Conservation (phyloP, 2,113 vertebrate species). For the Campylomormyrus tamandua region DNA sequence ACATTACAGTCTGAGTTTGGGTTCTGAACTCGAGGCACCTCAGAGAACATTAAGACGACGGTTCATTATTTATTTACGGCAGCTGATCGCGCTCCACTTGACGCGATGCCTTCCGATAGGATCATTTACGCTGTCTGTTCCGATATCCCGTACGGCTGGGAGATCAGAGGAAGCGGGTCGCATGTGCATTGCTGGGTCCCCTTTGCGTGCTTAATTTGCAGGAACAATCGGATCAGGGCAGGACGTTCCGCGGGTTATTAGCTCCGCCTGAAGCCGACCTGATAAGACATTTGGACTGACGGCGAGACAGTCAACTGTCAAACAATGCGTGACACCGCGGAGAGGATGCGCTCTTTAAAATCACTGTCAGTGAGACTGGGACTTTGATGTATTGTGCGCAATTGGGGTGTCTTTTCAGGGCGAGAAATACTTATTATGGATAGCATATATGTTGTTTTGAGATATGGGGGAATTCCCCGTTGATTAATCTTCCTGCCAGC, state of each 20-base stretch:
- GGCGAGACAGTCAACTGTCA: background rate
- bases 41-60: background rate
- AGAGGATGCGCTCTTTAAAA: background rate
- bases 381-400: background rate
- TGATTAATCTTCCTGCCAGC: background rate
- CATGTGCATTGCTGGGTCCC: background rate
- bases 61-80: background rate
- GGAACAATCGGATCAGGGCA: background rate
- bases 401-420: background rate
- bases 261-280: background rate
- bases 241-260: background rate
- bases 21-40: background rate
- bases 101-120: background rate
- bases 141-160: background rate
- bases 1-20: background rate
- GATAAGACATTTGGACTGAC: background rate
- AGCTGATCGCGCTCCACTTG: background rate
- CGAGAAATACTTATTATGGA: conserved; percentile 1
- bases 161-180: background rate
- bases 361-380: background rate
- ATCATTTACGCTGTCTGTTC: background rate
- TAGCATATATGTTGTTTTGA: background rate
- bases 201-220: background rate
- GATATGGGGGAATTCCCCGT: background rate
- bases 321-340: background rate